Conservation (phyloP, 2,113 vertebrate species). For the Sarotherodon lohbergeri region DNA sequence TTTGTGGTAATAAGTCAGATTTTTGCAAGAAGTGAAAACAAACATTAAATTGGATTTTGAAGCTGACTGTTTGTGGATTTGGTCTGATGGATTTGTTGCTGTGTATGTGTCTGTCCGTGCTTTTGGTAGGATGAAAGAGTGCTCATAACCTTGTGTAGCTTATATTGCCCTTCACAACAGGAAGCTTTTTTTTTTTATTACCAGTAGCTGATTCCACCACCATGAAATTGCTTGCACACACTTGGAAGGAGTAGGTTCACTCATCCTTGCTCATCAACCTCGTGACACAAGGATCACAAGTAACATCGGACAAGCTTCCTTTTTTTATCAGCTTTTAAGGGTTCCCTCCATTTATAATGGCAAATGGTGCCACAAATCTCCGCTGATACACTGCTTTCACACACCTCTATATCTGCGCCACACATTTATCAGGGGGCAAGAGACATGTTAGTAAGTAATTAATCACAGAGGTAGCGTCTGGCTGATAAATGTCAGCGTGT, state of each 20-base stretch:
- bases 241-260: slow-evolving; percentile 1
- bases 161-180: slow-evolving; percentile 22
- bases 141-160: slow-evolving; percentile 24
- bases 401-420: slow-evolving; percentile 17
- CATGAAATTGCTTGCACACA: slow-evolving; percentile 40
- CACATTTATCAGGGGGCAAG: slow-evolving; percentile 50
- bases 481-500: slow-evolving; percentile 57
- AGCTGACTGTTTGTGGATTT: background rate
- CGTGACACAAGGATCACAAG: slow-evolving; percentile 34
- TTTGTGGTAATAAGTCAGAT: background rate
- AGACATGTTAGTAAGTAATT: slow-evolving; percentile 60
- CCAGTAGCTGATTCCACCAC: background rate
- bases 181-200: slow-evolving; percentile 44
- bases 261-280: slow-evolving; percentile 48
- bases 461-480: slow-evolving; percentile 48
- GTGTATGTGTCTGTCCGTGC: background rate
- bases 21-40: background rate
- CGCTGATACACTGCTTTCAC: slow-evolving; percentile 16
- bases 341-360: slow-evolving; percentile 22
- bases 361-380: slow-evolving; percentile 44
- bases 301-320: slow-evolving; percentile 18
- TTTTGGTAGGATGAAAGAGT: background rate
- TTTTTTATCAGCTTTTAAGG: slow-evolving; percentile 33
- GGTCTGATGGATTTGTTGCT: background rate
- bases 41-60: background rate